Percentiles rank a stretch among this genome's conserved stretches.
Conservation (phyloP, 2,888 invertebrate genomes). For the Leucophora obtusa region DNA sequence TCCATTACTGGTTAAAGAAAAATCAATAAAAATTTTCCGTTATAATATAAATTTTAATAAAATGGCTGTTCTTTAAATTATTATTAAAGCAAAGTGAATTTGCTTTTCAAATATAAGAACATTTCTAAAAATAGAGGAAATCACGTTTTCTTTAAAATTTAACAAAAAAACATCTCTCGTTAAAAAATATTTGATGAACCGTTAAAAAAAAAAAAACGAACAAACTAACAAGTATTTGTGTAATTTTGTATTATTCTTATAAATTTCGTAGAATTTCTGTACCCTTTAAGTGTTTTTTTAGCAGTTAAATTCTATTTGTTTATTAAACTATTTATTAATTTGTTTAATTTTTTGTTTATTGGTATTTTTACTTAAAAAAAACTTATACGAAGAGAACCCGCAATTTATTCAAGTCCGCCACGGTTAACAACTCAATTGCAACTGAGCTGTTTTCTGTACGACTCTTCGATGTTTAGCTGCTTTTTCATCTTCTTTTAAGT, state of each 20-base stretch:
- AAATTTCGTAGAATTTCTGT: slow-evolving; percentile 1
- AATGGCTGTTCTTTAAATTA: background rate
- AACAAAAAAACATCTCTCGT: background rate
- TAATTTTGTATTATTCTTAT: background rate
- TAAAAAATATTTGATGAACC: background rate
- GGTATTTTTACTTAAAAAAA: slow-evolving; percentile 15
- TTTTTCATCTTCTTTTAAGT: slow-evolving; percentile 69
- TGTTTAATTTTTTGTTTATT: slow-evolving; percentile 8
- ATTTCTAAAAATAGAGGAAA: too few species aligned
- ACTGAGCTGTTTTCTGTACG: slow-evolving; percentile 69
- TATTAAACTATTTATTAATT: slow-evolving; percentile 14
- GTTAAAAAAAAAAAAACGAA: background rate
- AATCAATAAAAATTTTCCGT: background rate
- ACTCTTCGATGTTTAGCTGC: slow-evolving; percentile 70
- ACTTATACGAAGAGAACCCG: slow-evolving; percentile 53
- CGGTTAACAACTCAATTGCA: slow-evolving; percentile 73
- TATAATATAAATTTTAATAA: background rate
- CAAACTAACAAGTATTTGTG: background rate
- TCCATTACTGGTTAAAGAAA: too few species aligned
- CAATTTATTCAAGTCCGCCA: slow-evolving; percentile 71
- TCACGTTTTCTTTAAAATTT: background rate
- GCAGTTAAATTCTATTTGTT: slow-evolving; percentile 17
- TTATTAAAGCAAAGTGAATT: background rate
- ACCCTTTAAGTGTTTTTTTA: slow-evolving; percentile 24
- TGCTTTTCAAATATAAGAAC: too few species aligned